Evolutionary conservation across 2,888 invertebrate genomes (phyloP), one percentile per base, ranked within the genome.

Genomic region (Drosophila pegasa): DNA sequence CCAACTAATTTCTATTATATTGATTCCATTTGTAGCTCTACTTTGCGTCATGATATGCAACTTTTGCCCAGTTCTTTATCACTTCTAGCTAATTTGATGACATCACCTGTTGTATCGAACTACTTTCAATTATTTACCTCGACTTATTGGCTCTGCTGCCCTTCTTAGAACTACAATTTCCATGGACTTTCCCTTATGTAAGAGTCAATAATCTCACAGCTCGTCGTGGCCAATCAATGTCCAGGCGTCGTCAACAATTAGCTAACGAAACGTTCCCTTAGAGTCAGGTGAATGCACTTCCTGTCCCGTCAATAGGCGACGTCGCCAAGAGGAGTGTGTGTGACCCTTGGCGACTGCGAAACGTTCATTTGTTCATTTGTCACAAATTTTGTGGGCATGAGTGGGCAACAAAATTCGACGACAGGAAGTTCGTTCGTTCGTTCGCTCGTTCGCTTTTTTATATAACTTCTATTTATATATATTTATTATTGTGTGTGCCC

Each of bases 311-410:
- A 37, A 38, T 27, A 50, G 27, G 31, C 35, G 57, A 65, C 60
- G 48, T 37, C 65, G 60, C 52, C 37, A 41, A 16, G 14, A 31
- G 29, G 72, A 75, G 12, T 29, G 18, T 29, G n/a, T 82, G 69
- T 72, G 54, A 67, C 54, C 62, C 40, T 40, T 38, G 18, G 27
- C 57, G 62, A 64, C 38, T 56, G 57, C 54, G 74, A 80, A 59
- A 65, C n/a, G n/a, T 35, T 35, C 50, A 81, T 77, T 81, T 80
- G 78, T 81, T 84, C 65, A n/a, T n/a, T n/a, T n/a, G 51, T 61
- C 51, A 71, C 43, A 43, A 25, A 83, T 66, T 83, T 71, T 68
- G 75, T 67, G 35, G 86, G 65, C 84, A 84, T 81, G 81, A 81
- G 69, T 71, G 59, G 55, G 60, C 84, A 87, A 69, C 59, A 73